These are phyloP conservation scores for Perca schrenkii DNA, from an alignment of 2,113 vertebrate species.

Conservation along the genomic window DNA sequence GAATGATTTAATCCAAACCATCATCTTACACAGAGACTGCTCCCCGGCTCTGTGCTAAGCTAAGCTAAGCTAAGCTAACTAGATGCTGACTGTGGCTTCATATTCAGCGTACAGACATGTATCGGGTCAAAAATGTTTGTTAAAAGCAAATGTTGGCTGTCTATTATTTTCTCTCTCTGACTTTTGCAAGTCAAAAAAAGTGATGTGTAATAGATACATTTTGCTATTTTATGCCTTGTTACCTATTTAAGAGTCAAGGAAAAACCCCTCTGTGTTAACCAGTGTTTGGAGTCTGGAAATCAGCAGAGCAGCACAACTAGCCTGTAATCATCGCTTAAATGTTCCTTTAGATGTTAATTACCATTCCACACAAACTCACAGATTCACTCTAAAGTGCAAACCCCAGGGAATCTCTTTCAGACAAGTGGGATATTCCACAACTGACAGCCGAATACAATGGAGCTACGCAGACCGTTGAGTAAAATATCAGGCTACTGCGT, in stretches of 20 bases:
- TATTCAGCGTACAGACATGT: no score
- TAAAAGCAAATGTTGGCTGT: no score
- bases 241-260: not conserved
- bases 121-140: no score
- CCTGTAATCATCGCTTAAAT: not conserved
- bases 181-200: no score
- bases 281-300: slow-evolving; percentile 8
- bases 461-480: not conserved
- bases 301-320: not conserved
- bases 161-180: no score
- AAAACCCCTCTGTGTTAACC: not conserved
- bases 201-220: not conserved
- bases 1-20: no score
- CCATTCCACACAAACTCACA: not conserved
- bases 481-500: not conserved
- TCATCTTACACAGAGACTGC: no score
- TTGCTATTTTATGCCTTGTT: not conserved
- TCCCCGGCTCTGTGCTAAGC: no score
- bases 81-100: no score
- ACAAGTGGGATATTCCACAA: not conserved
- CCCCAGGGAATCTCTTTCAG: not conserved
- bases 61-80: no score
- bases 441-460: not conserved
- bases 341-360: slow-evolving; percentile 13
- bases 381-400: slow-evolving; percentile 2